Evolutionary conservation across 2,113 vertebrate species (phyloP).

Genomic region (Myrmecophaga tridactyla): DNA sequence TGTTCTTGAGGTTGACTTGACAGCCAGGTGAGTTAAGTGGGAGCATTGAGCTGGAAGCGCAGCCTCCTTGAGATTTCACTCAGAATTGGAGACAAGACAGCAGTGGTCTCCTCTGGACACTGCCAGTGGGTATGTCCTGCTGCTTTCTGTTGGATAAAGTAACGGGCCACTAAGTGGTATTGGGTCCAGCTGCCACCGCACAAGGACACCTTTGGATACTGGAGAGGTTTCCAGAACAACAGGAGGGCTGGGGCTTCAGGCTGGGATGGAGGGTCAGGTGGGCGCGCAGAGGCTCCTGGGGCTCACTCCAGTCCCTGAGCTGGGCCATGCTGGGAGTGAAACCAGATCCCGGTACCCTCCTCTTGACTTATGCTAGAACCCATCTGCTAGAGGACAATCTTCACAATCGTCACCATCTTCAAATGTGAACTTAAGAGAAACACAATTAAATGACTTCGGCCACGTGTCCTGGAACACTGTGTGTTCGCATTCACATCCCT

Average conservation of each 20-base stretch:
- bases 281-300: not conserved
- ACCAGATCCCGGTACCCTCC: not conserved
- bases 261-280: not conserved
- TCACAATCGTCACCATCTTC: too few species aligned
- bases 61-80: not conserved
- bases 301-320: not conserved
- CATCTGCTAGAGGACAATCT: not conserved
- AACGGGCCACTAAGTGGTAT: rapidly evolving
- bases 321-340: not conserved
- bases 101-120: too few species aligned
- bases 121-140: not conserved
- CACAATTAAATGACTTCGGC: not conserved
- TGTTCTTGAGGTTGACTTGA: not conserved
- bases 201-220: not conserved
- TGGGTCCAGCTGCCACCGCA: not conserved
- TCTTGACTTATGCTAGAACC: not conserved
- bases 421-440: not conserved
- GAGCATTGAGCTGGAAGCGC: not conserved
- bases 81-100: not conserved
- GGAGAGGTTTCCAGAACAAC: not conserved
- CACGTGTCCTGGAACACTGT: not conserved
- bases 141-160: not conserved
- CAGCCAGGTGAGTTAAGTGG: not conserved
- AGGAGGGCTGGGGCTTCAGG: not conserved
- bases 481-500: not conserved